Base-by-base conservation (phyloP, 2,888 invertebrate genomes). In the Lathronympha strigana region DNA sequence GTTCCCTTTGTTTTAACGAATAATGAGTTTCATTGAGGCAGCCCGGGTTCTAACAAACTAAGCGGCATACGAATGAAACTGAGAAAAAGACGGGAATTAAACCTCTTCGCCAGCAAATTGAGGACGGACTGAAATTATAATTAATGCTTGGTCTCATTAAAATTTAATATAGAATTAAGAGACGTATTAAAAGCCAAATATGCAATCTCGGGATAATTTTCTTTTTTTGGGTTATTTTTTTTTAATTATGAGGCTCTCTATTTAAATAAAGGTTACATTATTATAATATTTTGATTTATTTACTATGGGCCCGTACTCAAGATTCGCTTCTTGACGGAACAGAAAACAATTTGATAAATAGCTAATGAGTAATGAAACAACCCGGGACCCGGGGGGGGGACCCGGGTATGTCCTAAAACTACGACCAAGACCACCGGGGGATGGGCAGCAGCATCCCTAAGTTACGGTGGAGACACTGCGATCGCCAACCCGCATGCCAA, bases 11-110 rank as follows among this genome's bases (percentile, higher is more conserved):
- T 81, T 73, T 28, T 73, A 38, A 66, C 70, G 71, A 82, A 80
- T 77, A 78, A 80, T 76, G 75, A 77, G 76, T 79, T 80, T 77
- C 72, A 74, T 72, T 69, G 70, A 76, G 74, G 72, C 72, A 73
- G 71, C 73, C 69, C 73, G 74, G 72, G 74, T 63, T 53, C 66
- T 66, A 71, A 73, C 75, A 77, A 74, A 73, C 70, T 72, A 71
- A 72, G 57, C 64, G 62, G 76, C 76, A 79, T 81, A 77, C 75
- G 73, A 80, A 79, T 77, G 76, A 76, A 76, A 73, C 66, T 51
- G 60, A 60, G 64, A 60, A 64, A 63, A 61, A 66, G 54, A 40
- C 21, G 47, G 40, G 54, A 66, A 61, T 66, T 66, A 61, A 54
- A 54, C 53, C 66, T 53, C 61, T 66, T 61, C 38, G 54, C 54